A percentile compares a stretch with the other conserved stretches of the same genome.
phyloP scores from a whole-genome alignment of 2,797 vertebrate genomes.

The Tenualosa thibaudeaui region DNA sequence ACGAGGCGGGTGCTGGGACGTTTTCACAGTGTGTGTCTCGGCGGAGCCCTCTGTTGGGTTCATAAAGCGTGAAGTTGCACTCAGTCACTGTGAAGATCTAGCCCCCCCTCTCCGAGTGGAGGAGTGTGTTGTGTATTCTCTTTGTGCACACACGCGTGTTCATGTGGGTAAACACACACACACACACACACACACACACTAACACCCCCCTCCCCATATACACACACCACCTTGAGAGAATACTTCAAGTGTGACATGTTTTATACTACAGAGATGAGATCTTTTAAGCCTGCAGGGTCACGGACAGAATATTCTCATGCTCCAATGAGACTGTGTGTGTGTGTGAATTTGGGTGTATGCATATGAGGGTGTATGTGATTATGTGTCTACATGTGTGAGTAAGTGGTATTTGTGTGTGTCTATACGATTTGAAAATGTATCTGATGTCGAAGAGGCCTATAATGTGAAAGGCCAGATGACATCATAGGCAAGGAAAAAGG shows the following conservation, averaged over 20 bases:
- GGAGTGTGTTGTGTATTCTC: not conserved
- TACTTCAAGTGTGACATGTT: slow-evolving; percentile 53
- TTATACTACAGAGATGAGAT: not conserved
- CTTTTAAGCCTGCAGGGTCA: not conserved
- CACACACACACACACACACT: slow-evolving; percentile 41
- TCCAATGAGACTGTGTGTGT: not conserved
- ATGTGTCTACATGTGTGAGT: not conserved
- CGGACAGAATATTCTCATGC: not conserved
- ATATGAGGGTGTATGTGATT: not conserved
- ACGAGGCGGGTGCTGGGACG: not conserved
- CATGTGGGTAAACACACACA: not conserved
- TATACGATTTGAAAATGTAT: not conserved
- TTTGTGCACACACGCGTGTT: not conserved
- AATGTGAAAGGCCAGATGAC: not conserved
- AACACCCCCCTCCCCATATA: not conserved
- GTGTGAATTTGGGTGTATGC: not conserved
- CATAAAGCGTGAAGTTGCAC: not conserved
- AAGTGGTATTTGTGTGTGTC: not conserved
- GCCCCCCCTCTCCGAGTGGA: not conserved
- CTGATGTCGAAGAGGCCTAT: not conserved
- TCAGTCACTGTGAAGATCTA: slow-evolving; percentile 13
- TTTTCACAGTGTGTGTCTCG: not conserved
- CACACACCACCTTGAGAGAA: slow-evolving; percentile 55
- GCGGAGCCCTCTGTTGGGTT: not conserved
- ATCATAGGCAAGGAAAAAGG: not conserved